Evolutionary conservation across 2,888 invertebrate species (phyloP).

Genomic region (Amblyteles armatorius): DNA sequence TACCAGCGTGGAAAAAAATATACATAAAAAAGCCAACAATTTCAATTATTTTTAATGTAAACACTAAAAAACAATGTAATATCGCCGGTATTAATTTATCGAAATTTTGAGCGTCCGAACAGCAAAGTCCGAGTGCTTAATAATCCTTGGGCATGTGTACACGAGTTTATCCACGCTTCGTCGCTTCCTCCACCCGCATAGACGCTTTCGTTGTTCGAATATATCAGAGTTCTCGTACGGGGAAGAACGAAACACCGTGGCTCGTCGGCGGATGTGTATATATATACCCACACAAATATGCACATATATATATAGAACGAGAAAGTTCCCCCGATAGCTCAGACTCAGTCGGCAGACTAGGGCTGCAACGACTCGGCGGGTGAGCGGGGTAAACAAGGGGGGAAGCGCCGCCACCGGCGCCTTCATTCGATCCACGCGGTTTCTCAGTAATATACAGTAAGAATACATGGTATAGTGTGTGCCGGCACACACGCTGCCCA

Average conservation of each 20-base stretch:
- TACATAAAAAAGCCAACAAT: too few species aligned
- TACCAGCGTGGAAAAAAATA: background rate
- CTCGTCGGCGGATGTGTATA: background rate
- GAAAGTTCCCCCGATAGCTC: conserved; percentile 56
- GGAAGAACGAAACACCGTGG: conserved; percentile 39
- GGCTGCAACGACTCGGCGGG: conserved; percentile 61
- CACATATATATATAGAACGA: conserved; percentile 15
- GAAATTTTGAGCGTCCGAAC: background rate
- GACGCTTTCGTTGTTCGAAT: conserved; percentile 17
- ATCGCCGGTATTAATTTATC: background rate
- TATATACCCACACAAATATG: background rate
- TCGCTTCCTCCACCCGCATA: conserved; percentile 41
- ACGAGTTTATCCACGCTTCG: conserved; percentile 56
- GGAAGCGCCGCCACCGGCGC: conserved; percentile 63
- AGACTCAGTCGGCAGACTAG: conserved; percentile 55
- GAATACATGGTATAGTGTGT: conserved; percentile 31
- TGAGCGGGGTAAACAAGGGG: conserved; percentile 50
- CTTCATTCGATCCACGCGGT: conserved; percentile 67
- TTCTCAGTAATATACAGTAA: conserved; percentile 61
- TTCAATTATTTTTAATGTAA: too few species aligned
- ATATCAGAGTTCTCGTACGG: conserved; percentile 12
- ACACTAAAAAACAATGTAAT: background rate
- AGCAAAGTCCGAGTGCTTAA: conserved; percentile 31
- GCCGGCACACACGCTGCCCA: conserved; percentile 74
- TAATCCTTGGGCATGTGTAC: conserved; percentile 29